These are phyloP conservation scores for Poecile atricapillus DNA, from an alignment of 2,113 vertebrate species.

Conservation along the genomic window DNA sequence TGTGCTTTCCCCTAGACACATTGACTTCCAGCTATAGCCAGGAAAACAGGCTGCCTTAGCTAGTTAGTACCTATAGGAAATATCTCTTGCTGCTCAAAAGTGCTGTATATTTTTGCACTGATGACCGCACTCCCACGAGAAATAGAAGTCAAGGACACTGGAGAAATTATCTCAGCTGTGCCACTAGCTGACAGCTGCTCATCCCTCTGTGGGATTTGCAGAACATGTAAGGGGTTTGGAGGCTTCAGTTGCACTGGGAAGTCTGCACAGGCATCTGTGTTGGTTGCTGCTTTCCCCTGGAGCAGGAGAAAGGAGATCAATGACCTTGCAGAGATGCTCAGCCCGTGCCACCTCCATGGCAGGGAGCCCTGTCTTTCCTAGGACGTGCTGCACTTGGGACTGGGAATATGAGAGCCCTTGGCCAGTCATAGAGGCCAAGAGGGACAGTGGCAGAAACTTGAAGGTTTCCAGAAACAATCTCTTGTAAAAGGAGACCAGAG, in stretches of 20 bases:
- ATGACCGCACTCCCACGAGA: not conserved
- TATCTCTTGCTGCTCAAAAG: not conserved
- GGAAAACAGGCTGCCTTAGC: not conserved
- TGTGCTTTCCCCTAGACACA: not conserved
- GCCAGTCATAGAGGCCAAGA: not conserved
- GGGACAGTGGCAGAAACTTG: not conserved
- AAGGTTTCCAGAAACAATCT: not conserved
- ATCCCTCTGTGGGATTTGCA: not conserved
- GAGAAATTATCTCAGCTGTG: not conserved
- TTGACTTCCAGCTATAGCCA: not conserved
- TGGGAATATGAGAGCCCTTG: not conserved
- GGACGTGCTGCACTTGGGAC: not conserved
- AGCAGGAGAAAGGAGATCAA: not conserved
- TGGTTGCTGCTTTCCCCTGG: not conserved
- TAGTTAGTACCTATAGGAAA: not conserved
- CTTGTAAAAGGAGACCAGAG: not conserved
- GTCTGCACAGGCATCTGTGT: not conserved
- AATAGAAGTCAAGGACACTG: not conserved
- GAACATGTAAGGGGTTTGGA: accelerated
- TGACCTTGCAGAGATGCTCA: not conserved
- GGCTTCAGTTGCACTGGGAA: not conserved
- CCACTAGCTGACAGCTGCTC: not conserved
- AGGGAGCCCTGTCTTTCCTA: not conserved
- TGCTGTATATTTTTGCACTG: not conserved
- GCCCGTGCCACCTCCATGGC: not conserved